These are phyloP conservation scores for Clivina fossor DNA, from an alignment of 2,888 invertebrate species.

Conservation along the genomic window DNA sequence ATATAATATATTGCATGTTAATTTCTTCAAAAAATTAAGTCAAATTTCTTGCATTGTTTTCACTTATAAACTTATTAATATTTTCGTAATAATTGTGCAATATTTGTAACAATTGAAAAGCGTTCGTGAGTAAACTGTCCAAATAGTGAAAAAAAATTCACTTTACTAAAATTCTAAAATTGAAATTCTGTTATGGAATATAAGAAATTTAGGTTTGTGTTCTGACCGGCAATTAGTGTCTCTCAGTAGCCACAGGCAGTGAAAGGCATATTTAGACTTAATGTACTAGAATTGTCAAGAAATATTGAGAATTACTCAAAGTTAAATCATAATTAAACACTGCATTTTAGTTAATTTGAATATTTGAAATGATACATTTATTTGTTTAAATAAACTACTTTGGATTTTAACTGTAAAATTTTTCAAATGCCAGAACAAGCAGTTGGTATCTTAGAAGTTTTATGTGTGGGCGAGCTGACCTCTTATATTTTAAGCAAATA, in stretches of 20 bases:
- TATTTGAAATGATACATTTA: no score
- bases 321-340: background rate
- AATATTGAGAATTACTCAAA: slow-evolving; percentile 9
- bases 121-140: slow-evolving; percentile 2
- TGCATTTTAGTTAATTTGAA: background rate
- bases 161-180: background rate
- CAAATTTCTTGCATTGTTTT: slow-evolving; percentile 8
- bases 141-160: background rate
- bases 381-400: no score
- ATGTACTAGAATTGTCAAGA: background rate
- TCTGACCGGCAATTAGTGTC: slow-evolving; percentile 8
- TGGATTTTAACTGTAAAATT: no score
- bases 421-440: no score
- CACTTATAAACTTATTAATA: slow-evolving; percentile 19
- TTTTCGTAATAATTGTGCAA: slow-evolving; percentile 23
- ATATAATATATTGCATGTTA: background rate
- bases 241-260: slow-evolving; percentile 23
- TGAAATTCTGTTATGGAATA: background rate
- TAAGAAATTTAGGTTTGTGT: slow-evolving; percentile 13
- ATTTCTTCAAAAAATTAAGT: slow-evolving; percentile 21
- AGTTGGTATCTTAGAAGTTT: no score
- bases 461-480: no score
- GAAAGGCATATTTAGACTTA: slow-evolving; percentile 22
- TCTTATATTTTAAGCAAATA: no score
- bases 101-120: slow-evolving; percentile 3